Evolutionary conservation across 1,140 invertebrate genomes (phyloP), one percentile per base, ranked within the genome.

Genomic region (Cherax destructor): DNA sequence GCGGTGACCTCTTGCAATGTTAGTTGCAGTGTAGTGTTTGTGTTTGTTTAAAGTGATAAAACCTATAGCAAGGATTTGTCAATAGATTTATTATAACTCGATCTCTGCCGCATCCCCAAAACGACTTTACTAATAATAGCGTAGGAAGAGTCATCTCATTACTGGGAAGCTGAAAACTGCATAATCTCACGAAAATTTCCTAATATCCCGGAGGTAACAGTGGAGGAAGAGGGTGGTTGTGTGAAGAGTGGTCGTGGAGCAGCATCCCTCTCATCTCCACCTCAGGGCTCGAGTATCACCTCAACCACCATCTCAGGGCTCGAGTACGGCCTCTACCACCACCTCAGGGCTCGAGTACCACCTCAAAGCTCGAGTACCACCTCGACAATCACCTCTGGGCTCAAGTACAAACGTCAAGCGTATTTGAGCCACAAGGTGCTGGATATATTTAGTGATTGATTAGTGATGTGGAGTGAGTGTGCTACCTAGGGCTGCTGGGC

Each of bases 161-260:
- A 74, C 69, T 69, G 10, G 18, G 18, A n/a, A 69, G 65, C 30
- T 41, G 65, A 2, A 6, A 18, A n/a, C 65, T 69, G 65, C 5
- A 69, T 69, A 69, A 69, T 18, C 61, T 30, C n/a, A 74, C n/a
- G 81, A 61, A 69, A 69, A 83, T 83, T 69, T 61, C 61, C 13
- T 16, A 61, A 61, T 61, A 69, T 83, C 81, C 9, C 69, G 13
- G 59, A 83, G 30, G 59, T 69, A 69, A 47, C 61, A 30, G 81
- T 69, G 81, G 81, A 9, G 69, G 47, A 41, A 30, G 81, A 83
- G 59, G 59, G 56, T 30, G 81, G 81, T 30, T 13, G 69, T 83
- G 81, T 83, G 81, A 83, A 83, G 81, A 69, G 81, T 83, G 61
- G 81, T 59, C 61, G 81, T 83, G 81, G 81, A 83, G 81, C 41